Evolutionary conservation across 2,888 invertebrate genomes (phyloP).

Genomic region (Ptychoptera contaminata): DNA sequence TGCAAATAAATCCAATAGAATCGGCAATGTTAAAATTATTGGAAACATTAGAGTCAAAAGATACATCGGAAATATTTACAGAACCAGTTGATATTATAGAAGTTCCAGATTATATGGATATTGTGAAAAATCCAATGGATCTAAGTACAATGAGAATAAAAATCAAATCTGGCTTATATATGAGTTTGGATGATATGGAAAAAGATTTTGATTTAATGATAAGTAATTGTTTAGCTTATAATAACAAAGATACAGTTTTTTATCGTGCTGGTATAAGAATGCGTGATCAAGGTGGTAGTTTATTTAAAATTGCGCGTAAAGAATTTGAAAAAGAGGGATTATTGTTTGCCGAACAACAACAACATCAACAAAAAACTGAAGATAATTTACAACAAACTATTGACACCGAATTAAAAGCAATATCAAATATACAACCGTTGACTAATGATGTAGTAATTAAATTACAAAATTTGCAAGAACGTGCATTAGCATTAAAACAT

Average conservation of each 20-base stretch:
- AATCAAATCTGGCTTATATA: conserved; percentile 50
- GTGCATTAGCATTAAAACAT: conserved; percentile 43
- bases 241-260: conserved; percentile 88
- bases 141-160: conserved; percentile 73
- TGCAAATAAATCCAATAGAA: conserved; percentile 68
- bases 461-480: conserved; percentile 43
- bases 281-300: conserved; percentile 69
- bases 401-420: conserved; percentile 36
- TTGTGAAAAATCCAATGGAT: conserved; percentile 79
- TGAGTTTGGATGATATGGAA: conserved; percentile 61
- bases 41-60: conserved; percentile 59
- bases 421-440: conserved; percentile 20
- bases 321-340: conserved; percentile 38
- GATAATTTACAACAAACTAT: conserved; percentile 39
- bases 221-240: conserved; percentile 87
- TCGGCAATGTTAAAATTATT: conserved; percentile 62
- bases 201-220: conserved; percentile 92
- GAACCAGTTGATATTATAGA: conserved; percentile 83
- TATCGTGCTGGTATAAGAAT: conserved; percentile 80
- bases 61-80: conserved; percentile 75
- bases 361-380: conserved; percentile 21
- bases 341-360: conserved; percentile 14
- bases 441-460: conserved; percentile 26
- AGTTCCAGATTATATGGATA: conserved; percentile 79
- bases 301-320: conserved; percentile 64